Conservation (phyloP, 2,888 invertebrate genomes). For the Liodrosophila aerea region DNA sequence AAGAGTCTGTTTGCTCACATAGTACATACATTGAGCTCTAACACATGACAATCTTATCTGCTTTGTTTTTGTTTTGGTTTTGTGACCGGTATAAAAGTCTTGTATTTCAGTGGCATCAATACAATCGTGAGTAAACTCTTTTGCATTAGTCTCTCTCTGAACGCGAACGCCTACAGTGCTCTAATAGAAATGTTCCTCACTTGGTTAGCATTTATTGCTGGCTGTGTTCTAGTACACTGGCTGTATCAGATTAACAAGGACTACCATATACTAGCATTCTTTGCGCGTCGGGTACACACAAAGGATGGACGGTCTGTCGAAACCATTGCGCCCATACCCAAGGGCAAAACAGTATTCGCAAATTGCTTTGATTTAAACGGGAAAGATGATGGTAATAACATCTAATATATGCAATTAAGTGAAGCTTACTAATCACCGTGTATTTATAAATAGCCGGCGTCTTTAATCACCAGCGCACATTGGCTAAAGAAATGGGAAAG, state of each 20-base stretch:
- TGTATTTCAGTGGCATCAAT: conserved; percentile 4
- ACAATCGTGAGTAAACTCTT: background rate
- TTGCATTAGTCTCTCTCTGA: conserved; percentile 20
- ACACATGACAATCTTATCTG: too few species aligned
- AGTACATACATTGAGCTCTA: too few species aligned
- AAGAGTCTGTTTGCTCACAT: too few species aligned
- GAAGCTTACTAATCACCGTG: too few species aligned
- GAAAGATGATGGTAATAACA: conserved; percentile 38
- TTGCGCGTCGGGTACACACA: conserved; percentile 52
- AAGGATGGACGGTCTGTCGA: conserved; percentile 61
- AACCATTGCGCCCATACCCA: conserved; percentile 46
- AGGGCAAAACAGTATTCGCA: conserved; percentile 68
- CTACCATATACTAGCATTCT: conserved; percentile 40
- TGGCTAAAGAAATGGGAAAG: conserved; percentile 36
- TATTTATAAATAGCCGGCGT: conserved; percentile 35
- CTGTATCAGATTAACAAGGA: conserved; percentile 37
- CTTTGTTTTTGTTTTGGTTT: background rate
- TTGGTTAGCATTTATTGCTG: conserved; percentile 4
- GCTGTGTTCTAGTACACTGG: conserved; percentile 24
- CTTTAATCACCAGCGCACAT: conserved; percentile 46
- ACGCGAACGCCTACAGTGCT: conserved; percentile 1
- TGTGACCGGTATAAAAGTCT: background rate
- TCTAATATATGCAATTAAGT: too few species aligned
- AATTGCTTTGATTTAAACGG: conserved; percentile 65
- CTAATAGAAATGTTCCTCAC: conserved; percentile 13